Evolutionary conservation across 2,113 vertebrate genomes (phyloP).

Genomic region (Columbina picui): DNA sequence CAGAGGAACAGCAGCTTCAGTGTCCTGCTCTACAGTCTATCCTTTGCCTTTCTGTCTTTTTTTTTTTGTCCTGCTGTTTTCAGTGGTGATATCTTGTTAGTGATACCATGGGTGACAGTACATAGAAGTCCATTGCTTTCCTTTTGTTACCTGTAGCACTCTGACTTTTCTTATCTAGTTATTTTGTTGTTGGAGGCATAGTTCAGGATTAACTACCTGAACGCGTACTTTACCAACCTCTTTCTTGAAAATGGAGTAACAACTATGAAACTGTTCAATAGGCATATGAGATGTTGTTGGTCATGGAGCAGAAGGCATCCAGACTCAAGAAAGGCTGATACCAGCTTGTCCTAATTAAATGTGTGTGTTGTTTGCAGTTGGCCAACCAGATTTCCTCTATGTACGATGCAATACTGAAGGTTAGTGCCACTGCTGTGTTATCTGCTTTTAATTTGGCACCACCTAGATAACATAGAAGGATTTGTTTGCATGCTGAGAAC

Average conservation of each 20-base stretch:
- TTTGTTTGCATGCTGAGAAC: neutral
- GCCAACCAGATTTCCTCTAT: neutral
- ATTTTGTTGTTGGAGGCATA: neutral
- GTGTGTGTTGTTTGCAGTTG: neutral
- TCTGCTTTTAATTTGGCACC: neutral
- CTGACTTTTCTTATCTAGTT: neutral
- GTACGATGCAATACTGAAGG: neutral
- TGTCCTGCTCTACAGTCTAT: neutral
- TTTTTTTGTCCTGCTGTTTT: neutral
- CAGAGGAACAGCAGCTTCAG: neutral
- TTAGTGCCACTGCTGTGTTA: neutral
- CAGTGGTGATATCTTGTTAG: neutral
- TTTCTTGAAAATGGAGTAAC: neutral
- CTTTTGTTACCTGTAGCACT: neutral
- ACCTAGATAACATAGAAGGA: neutral
- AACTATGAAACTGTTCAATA: neutral
- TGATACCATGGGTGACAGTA: neutral
- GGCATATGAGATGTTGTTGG: neutral
- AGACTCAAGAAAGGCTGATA: neutral
- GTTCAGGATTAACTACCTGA: neutral
- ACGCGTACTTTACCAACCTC: neutral
- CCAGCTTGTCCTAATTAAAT: neutral
- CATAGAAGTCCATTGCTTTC: neutral
- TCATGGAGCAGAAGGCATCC: neutral
- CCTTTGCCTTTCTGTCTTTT: neutral